Percentiles rank a stretch among this genome's conserved stretches.
phyloP scores from a whole-genome alignment of 2,113 vertebrate genomes.

The Dasypus novemcinctus region DNA sequence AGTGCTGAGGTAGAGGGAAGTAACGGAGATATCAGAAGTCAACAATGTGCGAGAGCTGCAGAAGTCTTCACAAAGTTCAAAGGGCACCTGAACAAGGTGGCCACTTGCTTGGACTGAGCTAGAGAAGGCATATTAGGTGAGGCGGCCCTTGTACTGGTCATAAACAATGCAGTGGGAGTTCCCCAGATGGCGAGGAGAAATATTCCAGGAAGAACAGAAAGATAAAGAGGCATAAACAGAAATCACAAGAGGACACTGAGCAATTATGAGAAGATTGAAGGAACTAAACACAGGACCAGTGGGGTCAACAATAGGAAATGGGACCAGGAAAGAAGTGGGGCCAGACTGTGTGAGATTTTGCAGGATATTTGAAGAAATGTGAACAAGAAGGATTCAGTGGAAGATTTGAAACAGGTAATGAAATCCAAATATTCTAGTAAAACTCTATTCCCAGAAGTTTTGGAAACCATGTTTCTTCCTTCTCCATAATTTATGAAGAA shows the following conservation, averaged over 20 bases:
- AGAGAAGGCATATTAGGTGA: background rate
- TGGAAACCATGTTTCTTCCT: background rate
- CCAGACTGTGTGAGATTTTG: background rate
- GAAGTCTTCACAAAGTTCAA: background rate
- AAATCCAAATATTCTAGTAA: too few species aligned
- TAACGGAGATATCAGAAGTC: too few species aligned
- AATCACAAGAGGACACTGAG: background rate
- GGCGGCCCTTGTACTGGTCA: background rate
- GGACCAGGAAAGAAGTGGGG: background rate
- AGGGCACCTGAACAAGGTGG: background rate
- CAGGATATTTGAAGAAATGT: background rate
- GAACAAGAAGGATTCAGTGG: background rate
- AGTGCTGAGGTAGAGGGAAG: background rate
- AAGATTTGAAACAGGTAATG: background rate
- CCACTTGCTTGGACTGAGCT: background rate
- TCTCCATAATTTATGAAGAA: background rate
- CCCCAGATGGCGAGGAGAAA: background rate
- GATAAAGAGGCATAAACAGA: background rate
- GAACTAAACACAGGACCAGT: background rate
- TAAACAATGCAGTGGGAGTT: background rate
- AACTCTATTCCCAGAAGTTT: background rate
- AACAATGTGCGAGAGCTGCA: background rate
- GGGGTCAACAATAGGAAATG: background rate
- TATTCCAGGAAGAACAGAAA: background rate
- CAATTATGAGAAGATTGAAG: background rate